Percentiles rank a stretch among this genome's conserved stretches.
phyloP scores from a whole-genome alignment of 2,888 invertebrate genomes.

The Cotesia congregata region DNA sequence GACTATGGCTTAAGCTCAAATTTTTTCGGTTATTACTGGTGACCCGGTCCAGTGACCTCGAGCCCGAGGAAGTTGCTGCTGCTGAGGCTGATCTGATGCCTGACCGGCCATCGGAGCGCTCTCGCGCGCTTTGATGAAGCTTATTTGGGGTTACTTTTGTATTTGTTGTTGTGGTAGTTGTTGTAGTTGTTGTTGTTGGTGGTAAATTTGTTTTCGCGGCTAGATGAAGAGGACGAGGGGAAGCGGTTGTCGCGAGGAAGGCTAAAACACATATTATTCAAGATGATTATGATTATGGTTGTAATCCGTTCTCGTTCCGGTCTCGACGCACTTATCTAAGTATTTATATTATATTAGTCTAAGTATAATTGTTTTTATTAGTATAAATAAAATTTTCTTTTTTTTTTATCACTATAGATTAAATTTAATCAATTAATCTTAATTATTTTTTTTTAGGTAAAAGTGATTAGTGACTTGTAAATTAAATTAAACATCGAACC shows the following conservation, averaged over 20 bases:
- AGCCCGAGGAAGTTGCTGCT: constrained; percentile 42
- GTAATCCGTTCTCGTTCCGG: constrained; percentile 35
- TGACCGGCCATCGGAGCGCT: constrained; percentile 45
- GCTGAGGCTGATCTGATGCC: constrained; percentile 47
- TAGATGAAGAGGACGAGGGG: constrained; percentile 72
- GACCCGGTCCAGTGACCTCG: constrained; percentile 35
- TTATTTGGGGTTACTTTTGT: background rate
- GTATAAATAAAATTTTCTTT: constrained; percentile 1
- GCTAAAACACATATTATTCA: constrained; percentile 74
- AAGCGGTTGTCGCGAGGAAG: constrained; percentile 82
- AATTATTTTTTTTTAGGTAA: background rate
- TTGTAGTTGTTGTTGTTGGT: constrained; percentile 33
- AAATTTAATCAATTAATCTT: constrained; percentile 8
- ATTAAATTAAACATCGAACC: background rate
- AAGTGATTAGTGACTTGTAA: constrained; percentile 3
- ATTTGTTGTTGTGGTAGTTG: background rate
- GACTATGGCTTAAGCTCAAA: constrained; percentile 6
- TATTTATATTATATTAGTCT: no score
- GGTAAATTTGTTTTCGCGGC: constrained; percentile 61
- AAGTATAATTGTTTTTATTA: no score
- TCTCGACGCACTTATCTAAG: constrained; percentile 20
- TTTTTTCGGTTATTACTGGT: constrained; percentile 10
- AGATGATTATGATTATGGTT: constrained; percentile 49
- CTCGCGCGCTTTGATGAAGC: constrained; percentile 48
- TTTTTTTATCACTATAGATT: background rate